Percentiles rank a stretch among this genome's conserved stretches.
These are phyloP conservation scores for Ia io DNA, from an alignment of 2,113 vertebrate genomes.

Conservation along the genomic window DNA sequence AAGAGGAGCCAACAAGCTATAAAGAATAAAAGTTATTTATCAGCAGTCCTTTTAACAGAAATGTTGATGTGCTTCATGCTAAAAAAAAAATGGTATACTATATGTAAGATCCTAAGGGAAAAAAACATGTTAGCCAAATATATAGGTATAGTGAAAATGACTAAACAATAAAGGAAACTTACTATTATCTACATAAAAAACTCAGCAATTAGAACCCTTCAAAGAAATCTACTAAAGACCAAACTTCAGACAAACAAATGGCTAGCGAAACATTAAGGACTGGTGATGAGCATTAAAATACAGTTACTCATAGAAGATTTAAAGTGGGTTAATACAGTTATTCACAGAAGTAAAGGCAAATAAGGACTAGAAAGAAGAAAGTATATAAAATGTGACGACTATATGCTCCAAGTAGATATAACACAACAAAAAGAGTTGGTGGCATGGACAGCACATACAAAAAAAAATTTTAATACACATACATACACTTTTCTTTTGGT, in stretches of 20 bases:
- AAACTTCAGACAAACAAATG: constrained; percentile 6
- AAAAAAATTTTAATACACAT: not conserved
- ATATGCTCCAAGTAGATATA: not conserved
- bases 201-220: not conserved
- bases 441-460: not conserved
- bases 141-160: not conserved
- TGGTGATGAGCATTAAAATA: not conserved
- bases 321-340: not conserved
- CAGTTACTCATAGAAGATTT: not conserved
- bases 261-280: not conserved
- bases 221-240: not conserved
- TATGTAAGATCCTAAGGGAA: not conserved
- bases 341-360: not conserved
- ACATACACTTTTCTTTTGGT: not conserved
- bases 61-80: not conserved
- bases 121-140: not conserved
- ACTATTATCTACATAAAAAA: not conserved
- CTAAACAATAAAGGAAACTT: not conserved
- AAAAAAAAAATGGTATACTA: not conserved
- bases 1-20: not conserved
- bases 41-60: not conserved
- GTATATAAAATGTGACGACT: not conserved
- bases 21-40: not conserved
- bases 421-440: not conserved
- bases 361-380: not conserved